Evolutionary conservation across 2,113 vertebrate species (phyloP), one percentile per base, ranked within the genome.

Genomic region (Chamaea fasciata): DNA sequence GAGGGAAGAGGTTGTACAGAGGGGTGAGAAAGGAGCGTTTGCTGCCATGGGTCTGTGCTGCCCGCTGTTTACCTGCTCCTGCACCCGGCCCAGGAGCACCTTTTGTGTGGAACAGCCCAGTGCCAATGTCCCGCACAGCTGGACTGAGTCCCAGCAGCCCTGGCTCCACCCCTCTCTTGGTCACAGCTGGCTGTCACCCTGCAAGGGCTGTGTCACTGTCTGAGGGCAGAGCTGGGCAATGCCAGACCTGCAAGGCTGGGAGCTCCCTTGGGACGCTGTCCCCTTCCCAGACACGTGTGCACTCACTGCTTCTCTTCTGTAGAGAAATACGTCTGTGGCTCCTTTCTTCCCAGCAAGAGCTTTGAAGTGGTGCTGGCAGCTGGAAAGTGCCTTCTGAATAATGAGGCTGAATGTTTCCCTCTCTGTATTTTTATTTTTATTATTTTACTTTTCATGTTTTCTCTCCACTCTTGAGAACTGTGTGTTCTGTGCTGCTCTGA

Each of bases 281-380:
- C 44, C 19, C 0, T 21, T 50, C 62, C 42, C 70, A 64, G 28
- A 5, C 31, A 52, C 17, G 11, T 21, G 35, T 31, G 41, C 2
- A 1, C 41, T 7, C 5, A 0, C 7, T 2, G 19, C n/a, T 88
- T 22, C 62, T 70, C 41, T 69, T 73, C 33, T n/a, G 1, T 0
- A 11, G n/a, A 57, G 63, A 44, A 68, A 49, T 28, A 50, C 41
- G 6, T 14, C 14, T 23, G 42, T 23, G 60, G 22, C 39, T 88
- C 67, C 75, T 65, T 57, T n/a, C 28, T 44, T 53, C 56, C 64
- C 56, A 69, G 74, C 41, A 41, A 42, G 28, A 15, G 53, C 70
- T 88, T 79, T 67, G 44, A 62, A 56, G 17, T 49, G 60, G 10
- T 57, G 28, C n/a, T 80, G 67, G 39, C 39, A 52, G 37, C 16